Base-by-base conservation (phyloP, 2,797 vertebrate genomes). In the Macropus fuliginosus region DNA sequence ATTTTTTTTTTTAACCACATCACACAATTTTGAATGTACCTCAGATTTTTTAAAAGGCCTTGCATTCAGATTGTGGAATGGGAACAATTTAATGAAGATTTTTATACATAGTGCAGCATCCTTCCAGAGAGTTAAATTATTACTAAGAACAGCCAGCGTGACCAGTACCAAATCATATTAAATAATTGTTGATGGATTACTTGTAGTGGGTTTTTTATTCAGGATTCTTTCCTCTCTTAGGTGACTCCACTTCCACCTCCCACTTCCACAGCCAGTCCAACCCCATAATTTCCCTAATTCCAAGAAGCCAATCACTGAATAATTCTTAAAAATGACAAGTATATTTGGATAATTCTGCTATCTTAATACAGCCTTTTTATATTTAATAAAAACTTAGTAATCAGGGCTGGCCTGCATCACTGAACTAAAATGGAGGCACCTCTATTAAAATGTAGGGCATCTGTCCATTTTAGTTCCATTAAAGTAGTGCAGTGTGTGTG, bases 21-120 rank as follows among this genome's bases (percentile, higher is more conserved):
- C 98, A 98, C 97, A 94, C 98, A 98, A 96, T 94, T 97, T 94
- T 98, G 98, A 98, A 98, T 98, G 97, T 98, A 96, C 97, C 96
- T 98, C 97, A 98, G 54, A 56, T 96, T 97, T 98, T 93, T 98
- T 96, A 95, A 97, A 97, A 97, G 55, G 91, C 93, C 95, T 98
- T 98, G 91, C 54, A 97, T 97, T 98, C 96, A 96, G 94, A 97
- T 90, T 97, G 74, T 96, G 97, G 96, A 96, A 62, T 94, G 95
- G 96, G 95, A 97, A 92, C 91, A 91, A 95, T 94, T 92, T 62
- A 95, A 89, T 92, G 91, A 66, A 95, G 90, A 52, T 96, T 94
- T 98, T 93, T 97, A 98, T 97, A 95, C 97, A 94, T 93, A 91
- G 11, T 96, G 55, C 96, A 97, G 66, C 54, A 94, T 96, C 94